Evolutionary conservation across 2,113 vertebrate species (phyloP).

Genomic region (Oryctolagus cuniculus): mOryCun1.1 NC_091439.1:85552001-85552500

Average conservation of each 20-base stretch:
- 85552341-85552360: conserved; percentile 13
- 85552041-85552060: background rate
- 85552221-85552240: background rate
- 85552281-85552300: background rate
- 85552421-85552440: background rate
- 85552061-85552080: background rate
- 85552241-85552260: conserved; percentile 25
- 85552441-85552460: conserved; percentile 1
- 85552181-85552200: background rate
- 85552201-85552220: background rate
- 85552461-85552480: background rate
- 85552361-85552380: background rate
- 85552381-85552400: background rate
- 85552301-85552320: conserved; percentile 36
- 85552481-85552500: background rate
- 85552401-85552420: conserved; percentile 33
- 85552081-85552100: background rate
- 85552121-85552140: background rate
- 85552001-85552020: background rate
- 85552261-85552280: conserved; percentile 43
- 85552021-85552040: background rate
- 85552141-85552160: conserved; percentile 13
- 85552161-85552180: background rate
- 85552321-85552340: conserved; percentile 47
- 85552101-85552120: background rate